Evolutionary conservation across 1,140 invertebrate species (phyloP).

Genomic region (Copidosoma floridanum): DNA sequence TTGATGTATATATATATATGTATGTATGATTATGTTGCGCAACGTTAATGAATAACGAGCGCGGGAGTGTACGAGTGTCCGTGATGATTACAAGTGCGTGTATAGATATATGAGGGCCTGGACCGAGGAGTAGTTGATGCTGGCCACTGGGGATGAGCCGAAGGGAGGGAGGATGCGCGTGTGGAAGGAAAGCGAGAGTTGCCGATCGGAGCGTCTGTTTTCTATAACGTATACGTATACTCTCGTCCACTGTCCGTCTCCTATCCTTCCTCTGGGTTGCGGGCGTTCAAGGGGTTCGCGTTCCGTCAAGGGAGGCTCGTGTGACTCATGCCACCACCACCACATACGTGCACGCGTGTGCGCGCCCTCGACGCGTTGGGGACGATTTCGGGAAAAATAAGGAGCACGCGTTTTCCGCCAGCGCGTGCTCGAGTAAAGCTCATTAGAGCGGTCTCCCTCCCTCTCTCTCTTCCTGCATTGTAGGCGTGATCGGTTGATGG

Average conservation of each 20-base stretch:
- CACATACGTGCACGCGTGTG: slow-evolving; percentile 15
- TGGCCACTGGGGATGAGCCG: slow-evolving; percentile 29
- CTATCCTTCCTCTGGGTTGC: too few species aligned
- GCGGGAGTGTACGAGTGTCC: too few species aligned
- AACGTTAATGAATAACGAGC: slow-evolving; percentile 30
- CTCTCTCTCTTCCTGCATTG: not conserved
- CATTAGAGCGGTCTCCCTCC: not conserved
- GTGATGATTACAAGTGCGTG: too few species aligned
- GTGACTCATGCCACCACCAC: slow-evolving; percentile 55
- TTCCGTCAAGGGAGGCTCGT: slow-evolving; percentile 44
- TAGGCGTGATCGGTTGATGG: slow-evolving; percentile 23
- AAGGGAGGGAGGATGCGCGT: too few species aligned
- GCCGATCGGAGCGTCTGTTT: slow-evolving; percentile 41
- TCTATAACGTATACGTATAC: too few species aligned
- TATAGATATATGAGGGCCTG: too few species aligned
- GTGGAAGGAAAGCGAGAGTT: slow-evolving; percentile 49
- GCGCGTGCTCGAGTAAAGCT: not conserved
- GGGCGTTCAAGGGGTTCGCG: slow-evolving; percentile 39
- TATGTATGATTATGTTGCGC: slow-evolving; percentile 47
- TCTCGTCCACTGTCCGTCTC: slow-evolving; percentile 19
- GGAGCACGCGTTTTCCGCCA: slow-evolving; percentile 34
- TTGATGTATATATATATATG: too few species aligned
- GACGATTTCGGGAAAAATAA: slow-evolving; percentile 49
- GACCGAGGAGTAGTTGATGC: slow-evolving; percentile 24
- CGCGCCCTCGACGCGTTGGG: slow-evolving; percentile 48